A percentile compares a stretch with the other conserved stretches of the same genome.
These are phyloP conservation scores for Temnothorax nylanderi DNA, from an alignment of 1,140 invertebrate genomes.

Conservation along the genomic window DNA sequence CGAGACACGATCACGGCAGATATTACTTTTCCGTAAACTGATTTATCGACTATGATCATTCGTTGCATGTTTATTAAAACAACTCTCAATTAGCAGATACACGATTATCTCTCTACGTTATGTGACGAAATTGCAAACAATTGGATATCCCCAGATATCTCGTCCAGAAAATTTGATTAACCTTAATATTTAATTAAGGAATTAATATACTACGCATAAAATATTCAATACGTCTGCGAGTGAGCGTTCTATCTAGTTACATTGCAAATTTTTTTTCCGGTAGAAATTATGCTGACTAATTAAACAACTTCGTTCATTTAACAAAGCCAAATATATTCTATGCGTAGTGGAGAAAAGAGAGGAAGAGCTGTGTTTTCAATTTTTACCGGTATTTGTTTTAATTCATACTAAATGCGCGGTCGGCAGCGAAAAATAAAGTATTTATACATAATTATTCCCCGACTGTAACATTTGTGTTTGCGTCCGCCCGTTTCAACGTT, in stretches of 20 bases:
- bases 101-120: slow-evolving; percentile 13
- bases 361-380: slow-evolving; percentile 20
- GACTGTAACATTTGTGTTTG: slow-evolving; percentile 9
- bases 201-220: neutral
- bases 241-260: neutral
- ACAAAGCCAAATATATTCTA: neutral
- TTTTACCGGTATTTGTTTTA: slow-evolving; percentile 40
- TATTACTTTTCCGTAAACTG: slow-evolving; percentile 38
- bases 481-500: neutral
- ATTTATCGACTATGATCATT: slow-evolving; percentile 30
- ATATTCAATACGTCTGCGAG: neutral
- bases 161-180: slow-evolving; percentile 19
- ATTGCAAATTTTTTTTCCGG: neutral
- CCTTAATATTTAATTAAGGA: slow-evolving; percentile 19
- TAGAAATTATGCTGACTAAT: neutral
- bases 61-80: slow-evolving; percentile 37
- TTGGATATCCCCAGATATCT: neutral
- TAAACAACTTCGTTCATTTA: slow-evolving; percentile 11
- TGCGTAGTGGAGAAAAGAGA: neutral
- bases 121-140: slow-evolving; percentile 18
- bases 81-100: slow-evolving; percentile 36
- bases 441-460: slow-evolving; percentile 41
- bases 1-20: slow-evolving; percentile 1
- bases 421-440: slow-evolving; percentile 20
- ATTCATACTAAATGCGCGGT: slow-evolving; percentile 40